These are phyloP conservation scores for Parotocinclus haroldoi DNA, from an alignment of 2,797 vertebrate genomes.

Conservation along the genomic window DNA sequence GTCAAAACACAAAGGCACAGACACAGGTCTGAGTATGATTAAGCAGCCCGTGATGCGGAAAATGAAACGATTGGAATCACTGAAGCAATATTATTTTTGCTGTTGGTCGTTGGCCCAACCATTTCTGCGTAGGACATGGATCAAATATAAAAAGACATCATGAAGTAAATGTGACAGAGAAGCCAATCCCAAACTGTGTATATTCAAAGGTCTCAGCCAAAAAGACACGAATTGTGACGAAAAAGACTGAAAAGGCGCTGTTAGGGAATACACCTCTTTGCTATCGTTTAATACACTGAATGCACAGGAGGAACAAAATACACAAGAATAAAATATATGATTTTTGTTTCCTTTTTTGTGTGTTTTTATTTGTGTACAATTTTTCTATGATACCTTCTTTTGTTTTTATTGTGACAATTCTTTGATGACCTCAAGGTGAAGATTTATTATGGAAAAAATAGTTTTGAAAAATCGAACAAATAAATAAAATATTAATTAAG, in stretches of 20 bases:
- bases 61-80: conserved; percentile 59
- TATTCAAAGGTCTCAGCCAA: conserved; percentile 31
- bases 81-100: conserved; percentile 55
- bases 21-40: conserved; percentile 24
- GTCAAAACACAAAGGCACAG: conserved; percentile 33
- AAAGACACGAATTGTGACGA: conserved; percentile 46
- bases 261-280: conserved; percentile 43
- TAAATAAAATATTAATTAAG: conserved; percentile 85
- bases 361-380: conserved; percentile 82
- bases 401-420: conserved; percentile 85
- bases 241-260: conserved; percentile 29
- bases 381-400: conserved; percentile 84
- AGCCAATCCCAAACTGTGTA: conserved; percentile 28
- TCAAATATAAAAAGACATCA: background rate
- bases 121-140: conserved; percentile 64
- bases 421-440: conserved; percentile 84
- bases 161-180: conserved; percentile 22
- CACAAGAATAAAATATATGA: conserved; percentile 57
- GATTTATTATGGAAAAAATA: conserved; percentile 81
- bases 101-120: conserved; percentile 52
- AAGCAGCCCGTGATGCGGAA: conserved; percentile 18
- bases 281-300: conserved; percentile 47
- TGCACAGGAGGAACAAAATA: conserved; percentile 47
- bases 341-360: conserved; percentile 75
- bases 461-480: conserved; percentile 82